Conservation (phyloP, 2,797 vertebrate genomes). For the Sebastes glaucus region DNA sequence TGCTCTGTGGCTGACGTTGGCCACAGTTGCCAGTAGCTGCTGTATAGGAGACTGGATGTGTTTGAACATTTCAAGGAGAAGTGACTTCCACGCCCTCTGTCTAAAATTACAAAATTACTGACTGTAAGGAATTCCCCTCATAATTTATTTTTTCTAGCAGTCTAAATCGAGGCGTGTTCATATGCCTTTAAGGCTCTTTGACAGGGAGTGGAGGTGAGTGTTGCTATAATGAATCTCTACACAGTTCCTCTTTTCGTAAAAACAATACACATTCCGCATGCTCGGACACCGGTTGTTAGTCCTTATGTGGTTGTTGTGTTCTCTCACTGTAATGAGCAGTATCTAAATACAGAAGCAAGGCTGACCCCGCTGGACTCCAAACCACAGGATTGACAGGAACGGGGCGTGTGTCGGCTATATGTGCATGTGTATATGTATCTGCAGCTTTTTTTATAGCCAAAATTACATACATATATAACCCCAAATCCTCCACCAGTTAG, state of each 20-base stretch:
- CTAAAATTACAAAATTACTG: slow-evolving; percentile 69
- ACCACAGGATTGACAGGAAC: slow-evolving; percentile 49
- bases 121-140: slow-evolving; percentile 54
- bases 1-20: slow-evolving; percentile 38
- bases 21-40: slow-evolving; percentile 32
- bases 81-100: slow-evolving; percentile 59
- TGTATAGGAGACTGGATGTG: slow-evolving; percentile 41
- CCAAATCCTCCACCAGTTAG: slow-evolving; percentile 15
- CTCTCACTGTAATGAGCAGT: slow-evolving; percentile 56
- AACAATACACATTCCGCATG: slow-evolving; percentile 58
- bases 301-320: slow-evolving; percentile 36
- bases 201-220: slow-evolving; percentile 18
- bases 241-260: slow-evolving; percentile 39
- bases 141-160: slow-evolving; percentile 42
- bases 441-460: slow-evolving; percentile 17
- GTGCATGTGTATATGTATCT: slow-evolving; percentile 2
- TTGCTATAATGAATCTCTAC: slow-evolving; percentile 20
- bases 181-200: slow-evolving; percentile 23
- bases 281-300: slow-evolving; percentile 29
- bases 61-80: slow-evolving; percentile 65
- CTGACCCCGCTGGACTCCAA: slow-evolving; percentile 47
- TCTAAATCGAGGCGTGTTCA: slow-evolving; percentile 39
- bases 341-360: slow-evolving; percentile 60
- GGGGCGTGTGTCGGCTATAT: slow-evolving; percentile 21
- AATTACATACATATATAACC: slow-evolving; percentile 11